Percentiles rank a stretch among this genome's conserved stretches.
These are phyloP conservation scores for Cordilura impudica DNA, from an alignment of 2,888 invertebrate species.

Conservation along the genomic window DNA sequence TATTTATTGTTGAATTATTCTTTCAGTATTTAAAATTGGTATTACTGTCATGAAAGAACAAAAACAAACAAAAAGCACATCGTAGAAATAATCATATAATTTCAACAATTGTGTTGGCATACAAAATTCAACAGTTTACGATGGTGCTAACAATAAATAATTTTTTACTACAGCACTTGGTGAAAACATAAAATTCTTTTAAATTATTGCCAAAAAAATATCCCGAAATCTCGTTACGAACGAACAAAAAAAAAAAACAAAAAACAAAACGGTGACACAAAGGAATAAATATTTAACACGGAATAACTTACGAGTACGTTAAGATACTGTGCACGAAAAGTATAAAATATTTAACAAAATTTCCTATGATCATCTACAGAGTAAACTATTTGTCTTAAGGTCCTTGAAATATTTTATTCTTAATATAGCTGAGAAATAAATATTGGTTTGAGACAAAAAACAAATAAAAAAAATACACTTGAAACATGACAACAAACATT, in stretches of 20 bases:
- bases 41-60: neutral
- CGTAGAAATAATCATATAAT: slow-evolving; percentile 10
- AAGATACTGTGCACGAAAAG: neutral
- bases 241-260: neutral
- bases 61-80: neutral
- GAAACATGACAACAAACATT: neutral
- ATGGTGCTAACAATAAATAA: slow-evolving; percentile 26
- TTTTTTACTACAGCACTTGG: slow-evolving; percentile 18
- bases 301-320: neutral
- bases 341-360: too few relatives aligned
- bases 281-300: neutral
- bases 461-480: too few relatives aligned
- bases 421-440: too few relatives aligned
- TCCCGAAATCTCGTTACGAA: neutral
- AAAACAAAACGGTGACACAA: neutral
- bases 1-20: too few relatives aligned
- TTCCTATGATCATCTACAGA: too few relatives aligned
- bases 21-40: too few relatives aligned
- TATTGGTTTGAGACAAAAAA: too few relatives aligned
- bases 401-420: too few relatives aligned
- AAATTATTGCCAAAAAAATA: slow-evolving; percentile 26
- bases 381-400: too few relatives aligned
- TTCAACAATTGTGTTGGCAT: neutral
- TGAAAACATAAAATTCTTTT: slow-evolving; percentile 28
- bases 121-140: slow-evolving; percentile 22